phyloP scores from a whole-genome alignment of 2,888 invertebrate genomes.

The Steinernema scapterisci region DNA sequence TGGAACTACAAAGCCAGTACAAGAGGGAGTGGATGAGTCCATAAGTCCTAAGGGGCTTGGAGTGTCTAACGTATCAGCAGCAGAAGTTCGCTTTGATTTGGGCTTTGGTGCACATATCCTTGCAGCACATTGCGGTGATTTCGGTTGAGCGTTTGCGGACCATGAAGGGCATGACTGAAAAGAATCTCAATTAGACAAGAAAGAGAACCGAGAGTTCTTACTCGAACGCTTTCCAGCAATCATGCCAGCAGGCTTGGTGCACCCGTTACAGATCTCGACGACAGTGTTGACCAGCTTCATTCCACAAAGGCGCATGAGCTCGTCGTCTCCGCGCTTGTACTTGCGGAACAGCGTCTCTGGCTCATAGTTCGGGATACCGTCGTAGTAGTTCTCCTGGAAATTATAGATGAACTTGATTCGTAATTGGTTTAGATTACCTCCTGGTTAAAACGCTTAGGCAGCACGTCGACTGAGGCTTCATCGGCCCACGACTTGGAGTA shows the following conservation, averaged over 20 bases:
- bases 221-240: background rate
- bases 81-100: conserved; percentile 12
- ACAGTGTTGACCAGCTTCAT: conserved; percentile 14
- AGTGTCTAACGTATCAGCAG: background rate
- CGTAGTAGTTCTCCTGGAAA: background rate
- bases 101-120: conserved; percentile 7
- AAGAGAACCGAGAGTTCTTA: too few relatives aligned
- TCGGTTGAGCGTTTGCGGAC: conserved; percentile 9
- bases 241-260: conserved; percentile 19
- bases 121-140: conserved; percentile 15
- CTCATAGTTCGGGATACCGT: background rate
- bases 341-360: background rate
- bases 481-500: conserved; percentile 1
- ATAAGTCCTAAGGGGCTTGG: too few relatives aligned
- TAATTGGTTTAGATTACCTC: background rate
- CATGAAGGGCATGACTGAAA: background rate
- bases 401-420: background rate
- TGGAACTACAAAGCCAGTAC: too few relatives aligned
- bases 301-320: conserved; percentile 17
- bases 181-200: too few relatives aligned
- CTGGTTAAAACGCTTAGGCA: conserved; percentile 8
- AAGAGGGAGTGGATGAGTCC: too few relatives aligned
- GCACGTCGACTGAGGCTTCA: background rate
- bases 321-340: conserved; percentile 13
- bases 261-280: conserved; percentile 8